Percentiles rank a stretch among this genome's conserved stretches.
Evolutionary conservation across 2,113 vertebrate genomes (phyloP).

Genomic region (Gasterosteus aculeatus): DNA sequence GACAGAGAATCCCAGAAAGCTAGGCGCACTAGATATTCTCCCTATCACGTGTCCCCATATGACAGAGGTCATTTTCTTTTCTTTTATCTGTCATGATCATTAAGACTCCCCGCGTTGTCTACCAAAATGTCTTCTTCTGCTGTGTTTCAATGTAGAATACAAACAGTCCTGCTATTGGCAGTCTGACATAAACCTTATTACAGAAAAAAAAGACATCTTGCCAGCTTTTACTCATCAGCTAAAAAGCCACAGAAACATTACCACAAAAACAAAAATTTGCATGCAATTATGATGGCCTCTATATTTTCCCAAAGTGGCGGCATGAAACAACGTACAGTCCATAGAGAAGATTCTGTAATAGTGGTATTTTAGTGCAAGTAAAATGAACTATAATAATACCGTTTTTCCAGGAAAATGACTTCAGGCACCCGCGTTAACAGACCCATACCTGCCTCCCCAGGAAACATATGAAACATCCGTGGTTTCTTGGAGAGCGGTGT

Average conservation of each 20-base stretch:
- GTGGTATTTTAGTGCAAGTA: constrained; percentile 27
- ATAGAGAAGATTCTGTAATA: constrained; percentile 28
- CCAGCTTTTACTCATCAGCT: constrained; percentile 66
- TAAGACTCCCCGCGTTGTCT: constrained; percentile 54
- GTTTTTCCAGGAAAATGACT: constrained; percentile 59
- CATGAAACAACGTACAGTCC: constrained; percentile 37
- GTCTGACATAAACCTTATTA: constrained; percentile 61
- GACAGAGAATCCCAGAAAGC: constrained; percentile 50
- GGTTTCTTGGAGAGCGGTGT: constrained; percentile 58
- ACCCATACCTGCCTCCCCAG: constrained; percentile 52
- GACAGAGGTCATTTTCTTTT: constrained; percentile 48
- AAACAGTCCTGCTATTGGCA: constrained; percentile 67
- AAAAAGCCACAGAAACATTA: constrained; percentile 54
- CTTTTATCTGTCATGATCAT: constrained; percentile 38
- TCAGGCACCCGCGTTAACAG: constrained; percentile 41
- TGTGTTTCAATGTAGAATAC: constrained; percentile 61
- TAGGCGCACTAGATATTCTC: constrained; percentile 16
- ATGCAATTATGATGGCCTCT: constrained; percentile 42
- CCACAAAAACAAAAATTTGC: constrained; percentile 61
- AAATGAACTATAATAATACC: constrained; percentile 33
- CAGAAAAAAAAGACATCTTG: constrained; percentile 45
- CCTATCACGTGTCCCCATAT: constrained; percentile 35
- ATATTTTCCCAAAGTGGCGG: constrained; percentile 36
- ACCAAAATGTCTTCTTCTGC: constrained; percentile 69
- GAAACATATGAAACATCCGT: constrained; percentile 44